Evolutionary conservation across 2,888 invertebrate genomes (phyloP).

Genomic region (Rotaria macrura): DNA sequence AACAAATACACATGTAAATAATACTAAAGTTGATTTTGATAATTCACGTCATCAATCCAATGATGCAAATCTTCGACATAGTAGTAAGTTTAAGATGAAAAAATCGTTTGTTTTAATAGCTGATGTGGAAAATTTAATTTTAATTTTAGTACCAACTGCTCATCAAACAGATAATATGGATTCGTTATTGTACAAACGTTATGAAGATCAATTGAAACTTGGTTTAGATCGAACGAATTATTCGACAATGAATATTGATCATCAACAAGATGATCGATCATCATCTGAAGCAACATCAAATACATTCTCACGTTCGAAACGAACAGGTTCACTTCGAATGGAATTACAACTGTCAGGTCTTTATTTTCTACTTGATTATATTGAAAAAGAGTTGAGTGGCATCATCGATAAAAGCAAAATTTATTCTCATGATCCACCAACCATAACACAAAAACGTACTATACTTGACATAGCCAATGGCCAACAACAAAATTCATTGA

Average conservation of each 20-base stretch:
- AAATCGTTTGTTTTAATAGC: not conserved
- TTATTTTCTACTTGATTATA: not conserved
- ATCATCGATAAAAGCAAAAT: not conserved
- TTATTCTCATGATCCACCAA: not conserved
- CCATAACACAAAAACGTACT: not conserved
- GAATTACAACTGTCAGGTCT: not conserved
- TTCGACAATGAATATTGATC: not conserved
- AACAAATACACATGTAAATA: not conserved
- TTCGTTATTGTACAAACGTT: not conserved
- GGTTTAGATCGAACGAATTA: not conserved
- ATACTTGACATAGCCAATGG: not conserved
- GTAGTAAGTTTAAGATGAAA: not conserved
- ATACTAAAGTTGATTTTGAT: not conserved
- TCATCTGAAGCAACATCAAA: not conserved
- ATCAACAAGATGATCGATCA: not conserved
- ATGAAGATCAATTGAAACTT: not conserved
- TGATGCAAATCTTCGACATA: not conserved
- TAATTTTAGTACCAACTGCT: not conserved
- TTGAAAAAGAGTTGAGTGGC: not conserved
- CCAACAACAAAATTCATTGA: not conserved
- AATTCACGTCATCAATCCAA: not conserved
- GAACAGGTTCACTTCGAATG: not conserved
- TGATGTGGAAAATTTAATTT: not conserved
- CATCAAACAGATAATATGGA: not conserved
- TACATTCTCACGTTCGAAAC: not conserved